Base-by-base conservation (phyloP, 2,888 invertebrate genomes). In the Agrochola lota region DNA sequence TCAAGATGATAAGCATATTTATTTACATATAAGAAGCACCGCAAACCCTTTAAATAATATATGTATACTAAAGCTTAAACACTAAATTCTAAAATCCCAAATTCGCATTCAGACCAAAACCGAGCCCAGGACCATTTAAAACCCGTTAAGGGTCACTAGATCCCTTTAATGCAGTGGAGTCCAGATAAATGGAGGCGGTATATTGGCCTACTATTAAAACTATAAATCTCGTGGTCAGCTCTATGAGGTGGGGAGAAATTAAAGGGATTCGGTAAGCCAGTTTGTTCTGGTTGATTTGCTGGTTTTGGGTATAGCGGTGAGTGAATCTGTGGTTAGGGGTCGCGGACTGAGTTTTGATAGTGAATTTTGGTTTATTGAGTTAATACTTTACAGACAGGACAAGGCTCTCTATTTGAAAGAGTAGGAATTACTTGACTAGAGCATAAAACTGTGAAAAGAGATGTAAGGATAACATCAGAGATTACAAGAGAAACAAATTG, bases 131-230 rank as follows among this genome's bases (percentile, higher is more conserved):
- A 88, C 88, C 87, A 90, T 91, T 91, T 91, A 92, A 92, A 92
- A 91, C 89, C 92, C 87, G 90, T 92, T 91, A 90, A 90, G 89
- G 90, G 88, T 81, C 78, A 64, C 77, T 67, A 79, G 90, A 91
- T 91, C 92, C 93, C 93, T 93, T 94, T 94, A 95, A 95, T 94
- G 91, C 92, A 94, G 92, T 92, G 90, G 81, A 82, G 82, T 74
- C 74, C 89, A 92, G 93, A 94, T 94, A 94, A 94, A 95, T 94
- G 91, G 94, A 90, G 40, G 52, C 73, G 60, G 75, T 86, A 84
- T 92, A 94, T 94, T 94, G 94, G 92, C 89, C 85, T 90, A 91
- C 95, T 95, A 96, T 95, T 96, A 95, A 94, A 94, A 91, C 95
- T 90, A 95, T 96, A 95, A 95, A 96, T 96, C 94, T 94, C 90